A percentile compares a stretch with the other conserved stretches of the same genome.
Evolutionary conservation across 1,140 invertebrate species (phyloP).

Genomic region (Cardiocondyla obscurior): DNA sequence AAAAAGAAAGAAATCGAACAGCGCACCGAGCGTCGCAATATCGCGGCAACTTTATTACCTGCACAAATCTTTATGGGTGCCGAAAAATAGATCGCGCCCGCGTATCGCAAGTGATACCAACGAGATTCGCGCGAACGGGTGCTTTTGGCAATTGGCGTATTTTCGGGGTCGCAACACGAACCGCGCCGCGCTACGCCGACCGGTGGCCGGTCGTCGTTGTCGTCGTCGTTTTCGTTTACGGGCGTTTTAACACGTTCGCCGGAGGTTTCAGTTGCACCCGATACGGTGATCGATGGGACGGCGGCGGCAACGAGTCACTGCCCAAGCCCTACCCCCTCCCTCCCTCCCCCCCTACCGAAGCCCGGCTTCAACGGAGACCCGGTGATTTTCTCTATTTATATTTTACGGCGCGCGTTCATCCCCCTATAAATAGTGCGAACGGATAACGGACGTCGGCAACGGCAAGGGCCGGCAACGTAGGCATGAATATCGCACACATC

Average conservation of each 20-base stretch:
- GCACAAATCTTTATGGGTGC: conserved; percentile 19
- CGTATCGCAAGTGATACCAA: conserved; percentile 5
- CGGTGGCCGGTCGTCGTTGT: background rate
- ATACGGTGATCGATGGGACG: conserved; percentile 57
- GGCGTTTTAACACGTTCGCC: conserved; percentile 20
- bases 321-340: no score
- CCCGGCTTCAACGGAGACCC: background rate
- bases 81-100: conserved; percentile 24
- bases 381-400: conserved; percentile 69
- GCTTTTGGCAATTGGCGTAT: background rate
- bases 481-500: background rate
- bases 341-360: no score
- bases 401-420: conserved; percentile 59
- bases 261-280: conserved; percentile 2
- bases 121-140: conserved; percentile 24
- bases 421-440: conserved; percentile 66
- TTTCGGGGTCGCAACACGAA: background rate
- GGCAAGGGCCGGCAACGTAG: background rate
- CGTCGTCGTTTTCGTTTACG: conserved; percentile 31
- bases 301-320: conserved; percentile 11
- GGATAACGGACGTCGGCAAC: conserved; percentile 60
- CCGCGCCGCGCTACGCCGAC: background rate
- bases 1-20: conserved; percentile 8
- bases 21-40: background rate
- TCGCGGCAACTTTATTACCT: conserved; percentile 24